These are phyloP conservation scores for Cataglyphis hispanica DNA, from an alignment of 1,140 invertebrate species.

Conservation along the genomic window DNA sequence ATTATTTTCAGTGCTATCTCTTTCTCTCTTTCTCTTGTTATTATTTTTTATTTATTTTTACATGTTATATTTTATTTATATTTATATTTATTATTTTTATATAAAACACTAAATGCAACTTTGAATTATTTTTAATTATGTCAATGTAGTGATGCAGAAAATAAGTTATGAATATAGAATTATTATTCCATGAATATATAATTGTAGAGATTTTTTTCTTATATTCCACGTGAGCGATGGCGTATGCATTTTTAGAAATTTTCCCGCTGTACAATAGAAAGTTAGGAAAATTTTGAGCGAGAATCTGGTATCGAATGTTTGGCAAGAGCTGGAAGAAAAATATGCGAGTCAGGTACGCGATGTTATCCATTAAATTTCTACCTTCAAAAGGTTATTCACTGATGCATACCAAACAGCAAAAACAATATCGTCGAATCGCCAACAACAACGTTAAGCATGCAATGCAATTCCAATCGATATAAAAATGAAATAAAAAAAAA, in stretches of 20 bases:
- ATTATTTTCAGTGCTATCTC: neutral
- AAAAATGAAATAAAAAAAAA: conserved; percentile 37
- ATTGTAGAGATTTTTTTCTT: conserved; percentile 54
- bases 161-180: neutral
- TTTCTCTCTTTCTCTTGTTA: too few species aligned
- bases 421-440: conserved; percentile 55
- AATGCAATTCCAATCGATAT: conserved; percentile 46
- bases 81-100: too few species aligned
- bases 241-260: conserved; percentile 18
- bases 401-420: conserved; percentile 58
- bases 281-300: conserved; percentile 30
- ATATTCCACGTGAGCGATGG: conserved; percentile 29
- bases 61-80: too few species aligned
- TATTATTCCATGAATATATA: neutral
- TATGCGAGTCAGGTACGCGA: conserved; percentile 59
- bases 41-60: neutral
- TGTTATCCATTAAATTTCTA: conserved; percentile 60
- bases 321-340: conserved; percentile 53
- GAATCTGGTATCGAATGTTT: conserved; percentile 60
- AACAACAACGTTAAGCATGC: conserved; percentile 55
- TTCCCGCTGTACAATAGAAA: conserved; percentile 21
- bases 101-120: neutral
- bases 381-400: conserved; percentile 40
- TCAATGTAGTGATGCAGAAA: neutral
- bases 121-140: neutral